Base-by-base conservation (phyloP, 2,797 vertebrate species). In the Megaceryle alcyon region DNA sequence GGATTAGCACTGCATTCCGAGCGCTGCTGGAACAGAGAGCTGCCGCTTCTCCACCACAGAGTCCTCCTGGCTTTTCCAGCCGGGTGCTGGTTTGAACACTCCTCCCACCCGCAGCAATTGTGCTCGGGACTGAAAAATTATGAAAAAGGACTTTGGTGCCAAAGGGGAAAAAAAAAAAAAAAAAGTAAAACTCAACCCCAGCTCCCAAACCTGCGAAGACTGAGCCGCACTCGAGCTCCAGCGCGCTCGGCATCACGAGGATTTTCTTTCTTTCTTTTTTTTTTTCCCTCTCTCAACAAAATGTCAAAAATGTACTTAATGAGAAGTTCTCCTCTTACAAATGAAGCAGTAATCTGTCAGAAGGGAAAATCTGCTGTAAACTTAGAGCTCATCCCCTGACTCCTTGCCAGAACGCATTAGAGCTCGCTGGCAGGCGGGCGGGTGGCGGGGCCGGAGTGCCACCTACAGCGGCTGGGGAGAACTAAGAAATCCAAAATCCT, bases 271-370 rank as follows among this genome's bases (percentile, higher is more conserved):
- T 25, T 6, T 33, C 33, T 33, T 13, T 37, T 35, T 6, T 0
- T 16, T 12, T 28, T 1, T 8, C 9, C 41, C 20, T 28, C 17
- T 1, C 59, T 0, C 44, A 29, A 56, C 53, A 65, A 96, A 93
- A 88, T 95, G 94, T 88, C 96, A 94, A 73, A 96, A 94, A 91
- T 56, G 25, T 53, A 79, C 91, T 88, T 94, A 96, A 94, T 91
- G 92, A 95, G 89, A 94, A 95, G 77, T 70, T 83, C 83, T 91
- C 28, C 91, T 39, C 63, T 94, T 94, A 87, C 69, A 92, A 91
- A 94, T 82, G 87, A 95, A 94, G 92, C 82, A 20, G 90, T 92
- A 90, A 94, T 86, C 93, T 95, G 94, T 94, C 94, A 93, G 91
- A 85, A 93, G 82, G 85, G 95, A 88, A 95, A 73, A 96, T 87